Base-by-base conservation (phyloP, 2,797 vertebrate genomes). In the Pangasius mekongensis region DNA sequence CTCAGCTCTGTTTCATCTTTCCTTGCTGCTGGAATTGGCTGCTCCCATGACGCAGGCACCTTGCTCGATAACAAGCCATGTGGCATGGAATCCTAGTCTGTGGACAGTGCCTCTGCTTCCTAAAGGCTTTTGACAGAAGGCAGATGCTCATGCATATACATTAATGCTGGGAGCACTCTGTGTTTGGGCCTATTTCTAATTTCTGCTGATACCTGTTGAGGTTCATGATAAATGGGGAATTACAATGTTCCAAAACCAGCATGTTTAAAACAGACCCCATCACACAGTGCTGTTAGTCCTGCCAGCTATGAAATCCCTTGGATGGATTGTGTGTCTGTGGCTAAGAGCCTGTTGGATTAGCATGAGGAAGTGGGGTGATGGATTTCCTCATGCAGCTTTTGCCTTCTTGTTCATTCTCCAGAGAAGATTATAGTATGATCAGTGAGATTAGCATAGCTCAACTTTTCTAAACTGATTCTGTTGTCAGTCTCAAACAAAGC, bases 391-490 rank as follows among this genome's bases (percentile, higher is more conserved):
- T 86, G 71, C 81, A 85, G 60, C 49, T 87, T 87, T 80, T 88
- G 77, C 33, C 76, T 86, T 87, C 54, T 87, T 73, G 78, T 60
- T 86, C 89, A 92, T 92, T 90, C 88, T 62, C 30, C n/a, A 74
- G 86, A 91, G 88, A 89, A 90, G 93, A 94, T 95, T 92, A 93
- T 91, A 89, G 89, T 16, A 87, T 86, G 90, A 90, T 91, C 92
- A 92, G 89, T 84, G 91, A 90, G 90, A 87, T 91, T 92, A 91
- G 88, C 73, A 64, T 80, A 86, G 88, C 88, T 92, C 89, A 88
- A 85, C 90, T 87, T 89, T 91, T 89, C 80, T 91, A 90, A 92
- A 93, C 90, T 90, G 88, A 84, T 93, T 90, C 89, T 66, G 84
- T 91, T 92, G 83, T 90, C 91, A 80, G 71, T 76, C 86, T 69